Percentiles rank a stretch among this genome's conserved stretches.
Conservation (phyloP, 30 jellyfish, hydroid and myxozoan species). For the Hydractinia symbiolongicarpus region DNA sequence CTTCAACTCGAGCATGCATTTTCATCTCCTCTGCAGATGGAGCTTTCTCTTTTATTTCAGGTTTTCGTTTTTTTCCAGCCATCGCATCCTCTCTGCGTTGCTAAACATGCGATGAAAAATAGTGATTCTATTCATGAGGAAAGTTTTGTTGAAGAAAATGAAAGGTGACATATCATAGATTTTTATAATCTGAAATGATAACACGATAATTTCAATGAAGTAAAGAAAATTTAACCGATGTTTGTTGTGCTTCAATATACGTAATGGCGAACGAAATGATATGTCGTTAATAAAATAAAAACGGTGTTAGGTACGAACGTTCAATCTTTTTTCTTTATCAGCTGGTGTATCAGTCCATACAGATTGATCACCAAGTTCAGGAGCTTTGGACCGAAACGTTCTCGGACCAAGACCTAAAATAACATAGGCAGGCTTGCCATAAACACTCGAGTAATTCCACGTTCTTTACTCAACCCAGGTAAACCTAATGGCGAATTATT, state of each 20-base stretch:
- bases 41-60: conserved; percentile 12
- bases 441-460: not conserved
- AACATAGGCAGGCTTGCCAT: not conserved
- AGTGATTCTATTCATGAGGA: too few relatives aligned
- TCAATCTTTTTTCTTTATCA: conserved; percentile 54
- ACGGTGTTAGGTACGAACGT: conserved; percentile 12
- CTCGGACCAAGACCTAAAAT: conserved; percentile 69
- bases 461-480: not conserved
- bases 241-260: too few relatives aligned
- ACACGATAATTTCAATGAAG: too few relatives aligned
- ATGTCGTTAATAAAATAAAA: too few relatives aligned
- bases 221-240: too few relatives aligned
- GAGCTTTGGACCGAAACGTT: conserved; percentile 55
- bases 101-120: not conserved
- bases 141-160: too few relatives aligned
- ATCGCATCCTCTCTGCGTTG: conserved; percentile 19
- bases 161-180: too few relatives aligned
- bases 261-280: too few relatives aligned
- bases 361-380: conserved; percentile 64
- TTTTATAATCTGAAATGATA: too few relatives aligned
- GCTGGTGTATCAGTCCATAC: conserved; percentile 95
- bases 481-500: not conserved
- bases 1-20: conserved; percentile 48
- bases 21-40: conserved; percentile 50
- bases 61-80: conserved; percentile 21